These are phyloP conservation scores for Amphipyra tragopoginis DNA, from an alignment of 2,888 invertebrate genomes.

Conservation along the genomic window DNA sequence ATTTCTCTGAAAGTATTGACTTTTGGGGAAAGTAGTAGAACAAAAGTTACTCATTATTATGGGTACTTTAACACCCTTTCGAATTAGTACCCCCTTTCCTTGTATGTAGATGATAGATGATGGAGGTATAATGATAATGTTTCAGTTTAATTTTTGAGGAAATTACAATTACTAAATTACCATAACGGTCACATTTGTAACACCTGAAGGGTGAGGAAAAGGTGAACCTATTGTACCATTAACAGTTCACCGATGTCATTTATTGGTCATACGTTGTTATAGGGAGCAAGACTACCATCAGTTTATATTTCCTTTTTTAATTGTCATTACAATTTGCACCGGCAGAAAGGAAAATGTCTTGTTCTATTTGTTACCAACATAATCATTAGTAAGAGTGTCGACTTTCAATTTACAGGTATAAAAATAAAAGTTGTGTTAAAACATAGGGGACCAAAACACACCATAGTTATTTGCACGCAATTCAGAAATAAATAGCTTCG, in stretches of 20 bases:
- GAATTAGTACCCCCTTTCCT: no score
- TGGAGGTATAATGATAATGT: no score
- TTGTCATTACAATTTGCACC: slow-evolving; percentile 17
- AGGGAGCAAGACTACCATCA: background rate
- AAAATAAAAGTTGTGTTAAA: slow-evolving; percentile 39
- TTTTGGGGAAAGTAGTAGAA: no score
- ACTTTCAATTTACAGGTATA: slow-evolving; percentile 39
- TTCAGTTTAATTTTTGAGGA: no score
- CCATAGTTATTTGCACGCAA: slow-evolving; percentile 58
- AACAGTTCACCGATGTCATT: background rate
- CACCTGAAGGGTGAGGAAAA: background rate
- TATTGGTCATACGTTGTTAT: background rate
- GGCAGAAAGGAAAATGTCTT: slow-evolving; percentile 7
- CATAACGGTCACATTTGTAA: background rate
- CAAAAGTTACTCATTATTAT: no score
- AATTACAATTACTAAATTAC: no score
- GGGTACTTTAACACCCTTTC: no score
- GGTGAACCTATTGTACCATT: slow-evolving; percentile 3
- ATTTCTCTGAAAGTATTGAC: no score
- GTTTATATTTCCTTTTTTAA: slow-evolving; percentile 17
- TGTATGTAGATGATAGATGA: no score
- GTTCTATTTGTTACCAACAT: slow-evolving; percentile 24
- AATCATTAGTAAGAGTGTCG: slow-evolving; percentile 48
- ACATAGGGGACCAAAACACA: slow-evolving; percentile 37
- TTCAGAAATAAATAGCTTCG: slow-evolving; percentile 74